Evolutionary conservation across 2,888 invertebrate species (phyloP), one percentile per base, ranked within the genome.

Genomic region (Caenorhabditis drosophilae): DNA sequence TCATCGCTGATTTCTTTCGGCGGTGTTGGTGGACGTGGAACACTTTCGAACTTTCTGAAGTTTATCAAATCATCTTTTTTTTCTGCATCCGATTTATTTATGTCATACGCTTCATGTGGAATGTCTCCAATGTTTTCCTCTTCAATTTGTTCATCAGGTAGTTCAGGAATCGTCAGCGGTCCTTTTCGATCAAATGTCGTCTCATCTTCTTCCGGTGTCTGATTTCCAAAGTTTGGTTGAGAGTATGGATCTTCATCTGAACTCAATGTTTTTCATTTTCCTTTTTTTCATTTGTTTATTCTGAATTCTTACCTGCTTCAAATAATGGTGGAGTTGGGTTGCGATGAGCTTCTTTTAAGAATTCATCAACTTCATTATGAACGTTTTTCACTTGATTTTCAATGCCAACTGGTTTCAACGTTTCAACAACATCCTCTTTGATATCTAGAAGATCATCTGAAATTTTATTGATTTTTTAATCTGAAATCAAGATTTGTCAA

Each of bases 11-110:
- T 57, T 18, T 79, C 78, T 64, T 78, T 70, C 9, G 79, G 79
- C 6, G 79, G 79, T 23, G 79, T 79, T n/a, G 79, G 79, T 25
- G 79, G 78, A 42, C 79, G 74, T 40, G 79, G 72, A 20, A 67
- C 70, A 1, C 67, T 71, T 46, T 72, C 75, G 53, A 76, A 73
- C 25, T 71, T 71, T 25, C 75, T 73, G 50, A 48, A 67, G 23
- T 7, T 7, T 6, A 40, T 12, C 31, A 31, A 31, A 31, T 31
- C 31, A 20, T 40, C 18, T 6, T 45, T 25, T 25, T 25, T 25
- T 25, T 45, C 20, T 9, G 16, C 40, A 40, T 9, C 40, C 6
- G 31, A 6, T 31, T 31, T 6, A 6, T 20, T 20, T 6, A 16
- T 20, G 20, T 41, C 20, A 25, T 16, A 34, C 12, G 31, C 11